A percentile compares a stretch with the other conserved stretches of the same genome.
Conservation (phyloP, 2,797 vertebrate species). For the Artibeus jamaicensis region DNA sequence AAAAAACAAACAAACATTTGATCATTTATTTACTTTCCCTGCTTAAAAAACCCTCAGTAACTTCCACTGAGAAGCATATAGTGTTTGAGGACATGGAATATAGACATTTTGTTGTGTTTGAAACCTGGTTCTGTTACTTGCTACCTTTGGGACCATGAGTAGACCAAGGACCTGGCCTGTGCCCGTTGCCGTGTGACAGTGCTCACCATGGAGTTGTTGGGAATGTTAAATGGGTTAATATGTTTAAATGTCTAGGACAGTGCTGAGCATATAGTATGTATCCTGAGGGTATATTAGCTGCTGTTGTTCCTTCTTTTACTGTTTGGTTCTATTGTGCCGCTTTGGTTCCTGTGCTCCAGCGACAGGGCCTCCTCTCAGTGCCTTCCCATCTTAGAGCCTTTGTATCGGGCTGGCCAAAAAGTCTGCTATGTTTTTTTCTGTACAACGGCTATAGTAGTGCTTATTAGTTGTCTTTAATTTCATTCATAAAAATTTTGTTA, state of each 20-base stretch:
- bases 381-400: neutral
- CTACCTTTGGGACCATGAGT: neutral
- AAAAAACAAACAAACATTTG: neutral
- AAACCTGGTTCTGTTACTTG: neutral
- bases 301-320: neutral
- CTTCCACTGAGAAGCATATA: neutral
- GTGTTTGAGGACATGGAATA: neutral
- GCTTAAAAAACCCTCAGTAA: neutral
- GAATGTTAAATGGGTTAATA: neutral
- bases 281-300: neutral
- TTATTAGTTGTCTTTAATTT: no score
- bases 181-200: neutral
- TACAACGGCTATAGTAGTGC: no score
- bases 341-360: neutral
- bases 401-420: no score
- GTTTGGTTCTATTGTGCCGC: neutral
- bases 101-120: neutral
- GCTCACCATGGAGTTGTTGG: neutral
- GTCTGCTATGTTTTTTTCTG: no score
- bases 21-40: neutral
- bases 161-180: neutral
- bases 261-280: neutral
- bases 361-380: neutral
- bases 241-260: neutral
- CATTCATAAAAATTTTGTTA: no score